Percentiles rank a stretch among this genome's conserved stretches.
These are phyloP conservation scores for Pogona vitticeps DNA, from an alignment of 2,113 vertebrate species.

Conservation along the genomic window DNA sequence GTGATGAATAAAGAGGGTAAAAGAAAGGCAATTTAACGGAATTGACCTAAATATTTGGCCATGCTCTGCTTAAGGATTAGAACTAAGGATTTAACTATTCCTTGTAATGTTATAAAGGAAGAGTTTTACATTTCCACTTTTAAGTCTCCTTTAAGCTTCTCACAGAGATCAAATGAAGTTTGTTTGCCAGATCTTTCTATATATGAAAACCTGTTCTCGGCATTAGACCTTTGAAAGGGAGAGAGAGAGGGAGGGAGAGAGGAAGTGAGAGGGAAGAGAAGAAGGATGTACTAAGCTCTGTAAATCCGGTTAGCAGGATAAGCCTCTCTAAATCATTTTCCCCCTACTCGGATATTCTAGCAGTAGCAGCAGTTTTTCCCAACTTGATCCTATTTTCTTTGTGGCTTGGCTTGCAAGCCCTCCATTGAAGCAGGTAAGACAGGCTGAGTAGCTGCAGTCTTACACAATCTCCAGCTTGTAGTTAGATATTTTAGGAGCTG, in stretches of 20 bases:
- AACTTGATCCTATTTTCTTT: constrained; percentile 35
- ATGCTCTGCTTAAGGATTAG: neutral
- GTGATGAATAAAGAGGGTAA: neutral
- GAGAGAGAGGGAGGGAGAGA: neutral
- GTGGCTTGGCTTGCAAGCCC: constrained; percentile 13
- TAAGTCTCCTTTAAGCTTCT: constrained; percentile 48
- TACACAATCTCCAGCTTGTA: neutral
- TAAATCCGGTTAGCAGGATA: constrained; percentile 59
- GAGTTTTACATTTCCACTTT: constrained; percentile 8
- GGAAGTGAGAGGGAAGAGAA: neutral
- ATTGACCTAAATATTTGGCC: constrained; percentile 10
- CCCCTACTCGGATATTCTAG: neutral
- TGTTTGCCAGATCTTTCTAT: constrained; percentile 47
- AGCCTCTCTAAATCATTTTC: constrained; percentile 34
- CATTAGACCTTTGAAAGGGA: constrained; percentile 41
- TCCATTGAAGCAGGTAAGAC: neutral
- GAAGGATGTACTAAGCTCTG: constrained; percentile 35
- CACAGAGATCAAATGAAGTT: constrained; percentile 53
- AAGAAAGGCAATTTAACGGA: neutral
- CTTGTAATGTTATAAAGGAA: constrained; percentile 1
- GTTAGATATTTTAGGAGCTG: neutral
- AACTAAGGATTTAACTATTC: constrained; percentile 7
- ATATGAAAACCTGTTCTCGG: constrained; percentile 3
- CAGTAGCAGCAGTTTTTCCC: constrained; percentile 3
- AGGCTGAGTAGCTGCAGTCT: neutral